phyloP scores from a whole-genome alignment of 1,140 invertebrate genomes.

The Hypothenemus hampei region DNA sequence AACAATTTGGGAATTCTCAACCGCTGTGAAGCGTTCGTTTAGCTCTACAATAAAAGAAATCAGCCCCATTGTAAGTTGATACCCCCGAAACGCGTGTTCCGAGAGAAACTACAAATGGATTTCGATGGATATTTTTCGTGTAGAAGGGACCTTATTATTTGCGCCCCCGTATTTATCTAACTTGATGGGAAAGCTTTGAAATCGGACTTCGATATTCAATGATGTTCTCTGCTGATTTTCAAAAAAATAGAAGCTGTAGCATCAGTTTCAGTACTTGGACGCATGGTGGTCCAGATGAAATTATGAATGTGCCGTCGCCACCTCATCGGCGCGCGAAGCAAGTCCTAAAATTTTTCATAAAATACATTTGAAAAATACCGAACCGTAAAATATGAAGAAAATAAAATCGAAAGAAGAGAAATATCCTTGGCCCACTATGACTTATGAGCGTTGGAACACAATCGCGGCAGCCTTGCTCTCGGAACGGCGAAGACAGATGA shows the following conservation, averaged over 20 bases:
- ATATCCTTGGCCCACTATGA: conserved; percentile 27
- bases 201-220: background rate
- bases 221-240: too few relatives aligned
- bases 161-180: conserved; percentile 22
- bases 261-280: too few relatives aligned
- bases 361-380: conserved; percentile 3
- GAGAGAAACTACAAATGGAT: conserved; percentile 25
- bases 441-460: conserved; percentile 25
- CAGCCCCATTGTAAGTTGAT: conserved; percentile 30
- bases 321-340: background rate
- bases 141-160: conserved; percentile 22
- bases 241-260: too few relatives aligned
- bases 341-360: conserved; percentile 3
- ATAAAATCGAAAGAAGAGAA: conserved; percentile 2
- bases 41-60: conserved; percentile 31
- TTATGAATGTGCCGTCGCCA: too few relatives aligned
- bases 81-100: conserved; percentile 16
- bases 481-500: conserved; percentile 36
- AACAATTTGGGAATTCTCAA: background rate
- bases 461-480: conserved; percentile 27
- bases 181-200: conserved; percentile 10
- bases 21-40: conserved; percentile 4
- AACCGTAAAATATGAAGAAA: conserved; percentile 8
- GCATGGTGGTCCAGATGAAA: too few relatives aligned
- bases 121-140: conserved; percentile 24